These are phyloP conservation scores for Mustelus asterias DNA, from an alignment of 2,113 vertebrate species.

Conservation along the genomic window DNA sequence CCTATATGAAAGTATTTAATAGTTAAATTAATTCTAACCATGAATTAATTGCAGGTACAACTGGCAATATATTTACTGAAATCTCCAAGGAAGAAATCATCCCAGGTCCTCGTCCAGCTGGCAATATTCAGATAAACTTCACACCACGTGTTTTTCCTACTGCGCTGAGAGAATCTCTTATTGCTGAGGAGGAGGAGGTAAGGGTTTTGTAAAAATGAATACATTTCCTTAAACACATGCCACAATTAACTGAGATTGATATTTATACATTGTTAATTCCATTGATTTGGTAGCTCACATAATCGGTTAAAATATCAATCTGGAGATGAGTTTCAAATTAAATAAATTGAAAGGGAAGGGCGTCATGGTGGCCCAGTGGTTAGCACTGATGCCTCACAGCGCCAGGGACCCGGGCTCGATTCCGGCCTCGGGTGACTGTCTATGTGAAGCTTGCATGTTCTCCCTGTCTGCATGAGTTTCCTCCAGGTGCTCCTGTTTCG, in stretches of 20 bases:
- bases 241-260: background rate
- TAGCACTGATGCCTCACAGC: no score
- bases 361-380: no score
- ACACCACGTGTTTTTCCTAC: conserved; percentile 84
- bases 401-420: no score
- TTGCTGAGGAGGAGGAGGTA: conserved; percentile 84
- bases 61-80: conserved; percentile 51
- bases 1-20: background rate
- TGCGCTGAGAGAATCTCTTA: conserved; percentile 74
- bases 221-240: background rate
- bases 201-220: conserved; percentile 1
- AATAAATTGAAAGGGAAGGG: background rate
- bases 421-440: no score
- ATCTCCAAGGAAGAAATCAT: conserved; percentile 51
- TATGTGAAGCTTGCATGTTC: no score
- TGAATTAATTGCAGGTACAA: conserved; percentile 19
- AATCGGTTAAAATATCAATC: background rate
- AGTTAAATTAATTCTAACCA: background rate
- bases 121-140: conserved; percentile 72
- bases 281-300: background rate
- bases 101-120: conserved; percentile 65
- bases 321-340: background rate
- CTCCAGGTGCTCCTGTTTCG: no score
- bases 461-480: no score
- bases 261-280: background rate